Evolutionary conservation across 2,797 vertebrate genomes (phyloP).

Genomic region (Sebastes minor): DNA sequence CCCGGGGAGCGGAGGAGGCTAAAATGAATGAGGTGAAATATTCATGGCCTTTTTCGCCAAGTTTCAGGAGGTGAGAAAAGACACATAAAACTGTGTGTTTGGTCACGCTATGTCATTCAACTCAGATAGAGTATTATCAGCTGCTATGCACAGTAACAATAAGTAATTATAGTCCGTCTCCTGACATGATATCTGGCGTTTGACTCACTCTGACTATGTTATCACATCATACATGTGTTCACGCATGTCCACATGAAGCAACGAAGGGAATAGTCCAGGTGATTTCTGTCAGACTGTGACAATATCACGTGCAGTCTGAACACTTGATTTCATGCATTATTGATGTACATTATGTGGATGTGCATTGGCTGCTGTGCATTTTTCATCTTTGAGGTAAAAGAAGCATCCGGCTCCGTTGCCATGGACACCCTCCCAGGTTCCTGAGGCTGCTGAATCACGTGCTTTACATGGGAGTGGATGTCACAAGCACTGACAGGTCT

Average conservation of each 20-base stretch:
- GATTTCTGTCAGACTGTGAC: conserved; percentile 11
- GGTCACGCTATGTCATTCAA: background rate
- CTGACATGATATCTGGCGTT: background rate
- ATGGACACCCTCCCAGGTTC: conserved; percentile 48
- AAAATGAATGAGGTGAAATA: conserved; percentile 5
- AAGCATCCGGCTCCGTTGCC: conserved; percentile 30
- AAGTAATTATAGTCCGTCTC: background rate
- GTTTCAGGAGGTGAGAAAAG: background rate
- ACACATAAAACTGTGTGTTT: background rate
- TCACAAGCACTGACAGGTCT: conserved; percentile 35
- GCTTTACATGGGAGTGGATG: conserved; percentile 34
- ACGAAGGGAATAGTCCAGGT: background rate
- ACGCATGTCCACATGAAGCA: background rate
- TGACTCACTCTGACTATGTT: background rate
- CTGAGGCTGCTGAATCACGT: conserved; percentile 13
- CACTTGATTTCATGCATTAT: conserved; percentile 27
- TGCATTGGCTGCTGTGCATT: conserved; percentile 17
- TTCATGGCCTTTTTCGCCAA: background rate
- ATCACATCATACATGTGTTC: background rate
- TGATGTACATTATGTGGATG: conserved; percentile 28
- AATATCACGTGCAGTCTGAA: conserved; percentile 1
- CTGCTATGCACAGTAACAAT: background rate
- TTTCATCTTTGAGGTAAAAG: conserved; percentile 37
- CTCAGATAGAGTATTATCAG: background rate
- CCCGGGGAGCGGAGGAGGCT: background rate